A percentile compares a stretch with the other conserved stretches of the same genome.
These are phyloP conservation scores for Pogonomyrmex californicus DNA, from an alignment of 1,140 invertebrate species.

Conservation along the genomic window DNA sequence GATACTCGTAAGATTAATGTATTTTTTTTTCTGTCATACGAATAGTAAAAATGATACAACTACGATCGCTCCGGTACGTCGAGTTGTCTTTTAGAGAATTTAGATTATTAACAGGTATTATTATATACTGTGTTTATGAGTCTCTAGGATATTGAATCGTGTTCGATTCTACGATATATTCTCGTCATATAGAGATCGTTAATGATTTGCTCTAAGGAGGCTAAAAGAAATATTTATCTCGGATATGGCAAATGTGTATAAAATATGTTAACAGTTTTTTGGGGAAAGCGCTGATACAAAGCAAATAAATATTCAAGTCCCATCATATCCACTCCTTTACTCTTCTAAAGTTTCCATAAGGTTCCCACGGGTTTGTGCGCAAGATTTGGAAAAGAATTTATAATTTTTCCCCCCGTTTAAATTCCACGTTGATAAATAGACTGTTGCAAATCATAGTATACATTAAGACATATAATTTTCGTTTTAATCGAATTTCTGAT, in stretches of 20 bases:
- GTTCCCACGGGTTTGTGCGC: not conserved
- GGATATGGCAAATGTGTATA: constrained; percentile 33
- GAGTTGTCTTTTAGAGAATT: constrained; percentile 1
- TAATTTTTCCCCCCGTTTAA: not conserved
- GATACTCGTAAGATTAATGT: not conserved
- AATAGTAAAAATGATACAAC: not conserved
- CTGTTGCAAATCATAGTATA: constrained; percentile 7
- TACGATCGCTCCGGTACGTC: not conserved
- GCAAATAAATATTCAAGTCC: constrained; percentile 43
- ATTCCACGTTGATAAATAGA: not conserved
- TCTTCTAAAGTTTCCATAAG: constrained; percentile 36
- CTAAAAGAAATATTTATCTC: constrained; percentile 66
- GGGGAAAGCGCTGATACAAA: not conserved
- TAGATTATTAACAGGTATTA: constrained; percentile 58
- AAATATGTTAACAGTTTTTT: constrained; percentile 52
- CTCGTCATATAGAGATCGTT: constrained; percentile 36
- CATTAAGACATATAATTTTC: not conserved
- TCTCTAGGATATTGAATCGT: constrained; percentile 37
- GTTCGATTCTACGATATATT: constrained; percentile 30
- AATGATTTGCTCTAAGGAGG: constrained; percentile 69
- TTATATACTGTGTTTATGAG: constrained; percentile 27
- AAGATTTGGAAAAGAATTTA: not conserved
- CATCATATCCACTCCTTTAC: constrained; percentile 2
- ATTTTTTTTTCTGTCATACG: not conserved
- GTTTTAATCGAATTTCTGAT: constrained; percentile 8